phyloP scores from a whole-genome alignment of 2,113 vertebrate genomes.

The Centropus unirufus region DNA sequence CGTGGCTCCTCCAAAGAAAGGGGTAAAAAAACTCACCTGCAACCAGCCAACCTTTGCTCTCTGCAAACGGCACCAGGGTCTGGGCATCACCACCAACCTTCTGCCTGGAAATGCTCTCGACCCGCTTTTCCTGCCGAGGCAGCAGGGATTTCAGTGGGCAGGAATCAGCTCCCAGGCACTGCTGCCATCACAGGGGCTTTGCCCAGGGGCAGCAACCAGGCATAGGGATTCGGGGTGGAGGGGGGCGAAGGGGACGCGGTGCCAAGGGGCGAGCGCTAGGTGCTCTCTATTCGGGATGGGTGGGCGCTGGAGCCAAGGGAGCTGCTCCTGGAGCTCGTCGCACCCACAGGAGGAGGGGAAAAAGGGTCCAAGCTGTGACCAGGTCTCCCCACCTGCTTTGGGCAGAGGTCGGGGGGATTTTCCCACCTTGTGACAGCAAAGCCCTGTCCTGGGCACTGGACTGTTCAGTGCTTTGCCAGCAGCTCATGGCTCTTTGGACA shows the following conservation, averaged over 20 bases:
- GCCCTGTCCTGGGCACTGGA: background rate
- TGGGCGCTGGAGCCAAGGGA: background rate
- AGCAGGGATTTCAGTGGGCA: background rate
- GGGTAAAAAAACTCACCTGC: background rate
- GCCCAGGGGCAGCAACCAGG: background rate
- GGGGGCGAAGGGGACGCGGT: background rate
- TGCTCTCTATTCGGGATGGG: no score
- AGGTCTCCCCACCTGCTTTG: background rate
- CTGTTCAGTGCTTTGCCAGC: background rate
- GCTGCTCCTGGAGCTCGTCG: background rate
- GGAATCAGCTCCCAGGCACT: accelerated
- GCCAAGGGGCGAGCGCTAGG: accelerated
- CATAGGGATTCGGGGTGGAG: accelerated
- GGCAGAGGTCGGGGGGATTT: background rate
- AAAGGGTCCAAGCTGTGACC: background rate
- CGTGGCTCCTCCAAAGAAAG: background rate
- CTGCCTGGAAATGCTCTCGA: background rate
- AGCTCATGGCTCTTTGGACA: background rate
- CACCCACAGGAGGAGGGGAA: background rate
- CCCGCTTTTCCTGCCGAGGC: background rate
- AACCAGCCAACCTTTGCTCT: background rate
- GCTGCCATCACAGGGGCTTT: background rate
- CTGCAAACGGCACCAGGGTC: background rate
- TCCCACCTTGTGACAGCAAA: accelerated
- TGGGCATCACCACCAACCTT: background rate